Conservation (phyloP, 2,113 vertebrate genomes). For the Misgurnus anguillicaudatus region DNA sequence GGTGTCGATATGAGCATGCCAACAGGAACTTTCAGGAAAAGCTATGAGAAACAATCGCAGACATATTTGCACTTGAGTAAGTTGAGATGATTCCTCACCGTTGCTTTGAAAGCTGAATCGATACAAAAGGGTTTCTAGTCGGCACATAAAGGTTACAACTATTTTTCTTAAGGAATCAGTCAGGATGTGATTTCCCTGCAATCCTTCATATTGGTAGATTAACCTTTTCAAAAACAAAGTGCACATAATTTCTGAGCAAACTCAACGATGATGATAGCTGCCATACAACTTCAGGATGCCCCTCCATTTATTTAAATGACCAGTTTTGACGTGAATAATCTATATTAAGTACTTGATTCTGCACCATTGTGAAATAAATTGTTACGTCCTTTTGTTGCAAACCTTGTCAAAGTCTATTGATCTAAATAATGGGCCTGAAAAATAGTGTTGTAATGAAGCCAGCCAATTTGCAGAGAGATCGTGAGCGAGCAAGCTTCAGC, state of each 20-base stretch:
- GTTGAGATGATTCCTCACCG: not conserved
- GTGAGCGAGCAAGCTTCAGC: too few relatives aligned
- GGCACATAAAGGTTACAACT: slow-evolving; percentile 36
- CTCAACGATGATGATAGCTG: not conserved
- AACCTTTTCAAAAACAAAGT: slow-evolving; percentile 46
- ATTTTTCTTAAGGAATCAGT: slow-evolving; percentile 15
- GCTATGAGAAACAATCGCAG: not conserved
- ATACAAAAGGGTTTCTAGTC: slow-evolving; percentile 25
- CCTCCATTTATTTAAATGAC: too few relatives aligned
- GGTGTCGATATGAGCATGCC: too few relatives aligned
- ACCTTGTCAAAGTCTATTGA: too few relatives aligned
- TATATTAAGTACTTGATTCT: too few relatives aligned
- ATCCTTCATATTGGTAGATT: slow-evolving; percentile 46
- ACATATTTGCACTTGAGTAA: slow-evolving; percentile 1
- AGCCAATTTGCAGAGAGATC: too few relatives aligned
- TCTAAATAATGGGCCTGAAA: too few relatives aligned
- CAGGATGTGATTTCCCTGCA: slow-evolving; percentile 8
- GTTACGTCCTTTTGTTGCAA: too few relatives aligned
- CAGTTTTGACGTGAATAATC: too few relatives aligned
- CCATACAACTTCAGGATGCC: too few relatives aligned
- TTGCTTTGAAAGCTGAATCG: slow-evolving; percentile 35
- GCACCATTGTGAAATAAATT: too few relatives aligned
- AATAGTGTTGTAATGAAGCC: too few relatives aligned
- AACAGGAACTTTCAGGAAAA: slow-evolving; percentile 7
- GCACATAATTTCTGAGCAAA: slow-evolving; percentile 22